phyloP scores from a whole-genome alignment of 2,888 invertebrate species.

The Allygus modestus region DNA sequence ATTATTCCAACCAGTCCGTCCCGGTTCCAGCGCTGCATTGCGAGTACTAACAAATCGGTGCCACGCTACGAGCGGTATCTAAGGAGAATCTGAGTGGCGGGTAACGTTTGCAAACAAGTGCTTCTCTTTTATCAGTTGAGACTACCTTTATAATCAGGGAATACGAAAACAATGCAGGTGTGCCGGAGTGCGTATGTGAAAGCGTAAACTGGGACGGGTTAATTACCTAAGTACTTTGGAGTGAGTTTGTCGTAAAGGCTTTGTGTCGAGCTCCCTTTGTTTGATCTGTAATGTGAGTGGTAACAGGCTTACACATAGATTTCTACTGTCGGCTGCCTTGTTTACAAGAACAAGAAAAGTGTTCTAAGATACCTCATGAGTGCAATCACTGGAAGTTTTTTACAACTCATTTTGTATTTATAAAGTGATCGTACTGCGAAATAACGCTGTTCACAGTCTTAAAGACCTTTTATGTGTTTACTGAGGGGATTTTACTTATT shows the following conservation, averaged over 20 bases:
- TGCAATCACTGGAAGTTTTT: not conserved
- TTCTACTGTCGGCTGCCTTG: not conserved
- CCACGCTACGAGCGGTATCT: not conserved
- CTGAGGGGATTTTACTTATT: no score
- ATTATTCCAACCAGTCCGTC: no score
- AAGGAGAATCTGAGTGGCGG: not conserved
- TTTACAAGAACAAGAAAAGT: not conserved
- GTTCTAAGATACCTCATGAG: not conserved
- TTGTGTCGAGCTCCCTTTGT: conserved; percentile 39
- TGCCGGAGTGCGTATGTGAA: not conserved
- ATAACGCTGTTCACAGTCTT: no score
- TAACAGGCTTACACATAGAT: not conserved
- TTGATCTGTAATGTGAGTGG: conserved; percentile 40
- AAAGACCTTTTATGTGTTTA: no score
- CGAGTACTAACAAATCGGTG: not conserved
- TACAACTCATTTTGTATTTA: no score
- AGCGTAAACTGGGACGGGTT: conserved; percentile 29
- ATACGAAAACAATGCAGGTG: conserved; percentile 45
- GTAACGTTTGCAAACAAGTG: conserved; percentile 16
- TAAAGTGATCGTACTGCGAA: no score
- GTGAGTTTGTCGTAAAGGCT: conserved; percentile 50
- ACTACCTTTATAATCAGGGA: conserved; percentile 31
- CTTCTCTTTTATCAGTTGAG: not conserved
- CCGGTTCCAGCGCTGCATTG: no score
- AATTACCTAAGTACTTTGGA: conserved; percentile 50